These are phyloP conservation scores for Holothuria leucospilota DNA, from an alignment of 53 echinoderm and acorn worm genomes.

Conservation along the genomic window DNA sequence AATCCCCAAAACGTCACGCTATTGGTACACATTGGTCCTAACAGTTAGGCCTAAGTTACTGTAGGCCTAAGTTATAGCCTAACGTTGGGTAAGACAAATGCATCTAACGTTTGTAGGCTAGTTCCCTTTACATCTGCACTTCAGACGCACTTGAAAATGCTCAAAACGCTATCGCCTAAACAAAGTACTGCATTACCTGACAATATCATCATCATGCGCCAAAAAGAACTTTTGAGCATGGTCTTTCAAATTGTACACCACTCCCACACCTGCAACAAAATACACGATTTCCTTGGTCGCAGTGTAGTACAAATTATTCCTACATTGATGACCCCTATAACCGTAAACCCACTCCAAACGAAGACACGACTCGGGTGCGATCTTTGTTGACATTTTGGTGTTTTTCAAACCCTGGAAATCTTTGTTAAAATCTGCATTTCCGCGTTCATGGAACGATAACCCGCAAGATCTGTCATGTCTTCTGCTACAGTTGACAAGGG, in stretches of 20 bases:
- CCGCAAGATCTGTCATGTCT: slow-evolving; percentile 6
- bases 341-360: slow-evolving; percentile 97
- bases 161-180: too few relatives aligned
- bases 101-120: too few relatives aligned
- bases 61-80: too few relatives aligned
- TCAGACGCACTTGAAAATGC: too few relatives aligned
- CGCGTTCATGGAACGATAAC: slow-evolving; percentile 40
- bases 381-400: slow-evolving; percentile 81
- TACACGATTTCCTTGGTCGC: slow-evolving; percentile 94
- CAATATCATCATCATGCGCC: slow-evolving; percentile 97
- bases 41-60: too few relatives aligned
- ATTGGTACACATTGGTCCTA: too few relatives aligned
- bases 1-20: too few relatives aligned
- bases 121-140: too few relatives aligned
- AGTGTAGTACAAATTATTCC: slow-evolving; percentile 94
- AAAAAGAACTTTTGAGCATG: slow-evolving; percentile 97
- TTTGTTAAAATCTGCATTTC: slow-evolving; percentile 42
- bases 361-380: slow-evolving; percentile 82
- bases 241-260: slow-evolving; percentile 93
- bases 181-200: slow-evolving; percentile 69
- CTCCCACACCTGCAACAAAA: slow-evolving; percentile 99
- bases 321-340: slow-evolving; percentile 95
- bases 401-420: slow-evolving; percentile 31
- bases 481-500: slow-evolving; percentile 32
- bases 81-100: too few relatives aligned